Evolutionary conservation across 2,888 invertebrate genomes (phyloP).

Genomic region (Tetranychus truncatus): DNA sequence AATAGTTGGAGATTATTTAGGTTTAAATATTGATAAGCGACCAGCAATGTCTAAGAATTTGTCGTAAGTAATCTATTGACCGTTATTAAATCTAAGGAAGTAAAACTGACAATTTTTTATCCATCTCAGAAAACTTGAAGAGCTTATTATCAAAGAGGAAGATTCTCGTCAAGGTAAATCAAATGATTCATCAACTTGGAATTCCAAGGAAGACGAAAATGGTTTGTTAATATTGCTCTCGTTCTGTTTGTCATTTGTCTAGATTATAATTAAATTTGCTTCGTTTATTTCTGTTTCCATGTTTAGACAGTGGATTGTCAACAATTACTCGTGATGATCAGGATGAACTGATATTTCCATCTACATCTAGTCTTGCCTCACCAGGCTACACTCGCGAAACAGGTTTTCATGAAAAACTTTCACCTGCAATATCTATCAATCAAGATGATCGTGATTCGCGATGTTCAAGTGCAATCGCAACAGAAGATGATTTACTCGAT

Average conservation of each 20-base stretch:
- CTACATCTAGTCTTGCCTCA: background rate
- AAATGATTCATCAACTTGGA: background rate
- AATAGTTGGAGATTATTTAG: conserved; percentile 17
- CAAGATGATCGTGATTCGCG: background rate
- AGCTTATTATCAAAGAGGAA: background rate
- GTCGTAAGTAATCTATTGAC: background rate
- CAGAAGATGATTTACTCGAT: background rate
- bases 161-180: background rate
- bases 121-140: background rate
- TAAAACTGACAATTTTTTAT: background rate
- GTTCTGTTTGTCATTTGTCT: background rate
- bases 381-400: background rate
- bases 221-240: background rate
- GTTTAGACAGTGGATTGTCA: conserved; percentile 17
- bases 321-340: conserved; percentile 12
- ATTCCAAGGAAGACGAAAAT: background rate
- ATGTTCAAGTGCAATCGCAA: background rate
- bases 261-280: background rate
- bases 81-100: background rate
- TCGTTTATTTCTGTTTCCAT: no score
- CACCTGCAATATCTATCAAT: background rate
- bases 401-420: background rate
- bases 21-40: background rate
- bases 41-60: background rate
- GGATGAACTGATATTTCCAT: background rate